Base-by-base conservation (phyloP, 2,888 invertebrate genomes). In the Deilephila porcellus region DNA sequence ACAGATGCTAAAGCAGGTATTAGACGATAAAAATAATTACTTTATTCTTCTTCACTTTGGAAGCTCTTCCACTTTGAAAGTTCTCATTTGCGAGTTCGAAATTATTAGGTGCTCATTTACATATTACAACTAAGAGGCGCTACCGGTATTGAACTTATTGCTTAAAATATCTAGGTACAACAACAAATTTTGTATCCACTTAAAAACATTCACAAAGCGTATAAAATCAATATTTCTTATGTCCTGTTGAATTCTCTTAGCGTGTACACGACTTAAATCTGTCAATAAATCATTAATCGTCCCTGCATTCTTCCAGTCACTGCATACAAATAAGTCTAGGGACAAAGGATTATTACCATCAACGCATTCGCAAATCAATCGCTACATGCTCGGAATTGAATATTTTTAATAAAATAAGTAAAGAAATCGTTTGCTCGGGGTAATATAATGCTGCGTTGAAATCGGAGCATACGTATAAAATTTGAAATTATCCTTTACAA, bases 241-340 rank as follows among this genome's bases (percentile, higher is more conserved):
- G 37, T 20, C 25, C 20, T 25, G 45, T 52, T 25, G 25, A 45
- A 45, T 45, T 67, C 52, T 52, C 25, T 67, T 67, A 14, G 52
- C 45, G 45, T 52, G 45, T 45, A 25, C 64, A 67, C 52, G 67
- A 52, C 29, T 17, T 74, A 60, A 75, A 74, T 25, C 52, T 71
- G 74, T 64, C 45, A 34, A 25, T 60, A 71, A 73, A 79, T 74
- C 64, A 71, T 70, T 72, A 60, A 76, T 70, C 72, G 76, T 72
- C 72, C 70, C 62, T 70, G 74, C 72, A 76, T 75, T 78, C 81
- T 75, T 79, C 74, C 74, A 72, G 77, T 73, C 63, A 70, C 64
- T 37, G 85, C 81, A 86, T 86, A 84, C 84, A 79, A 84, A 85
- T 79, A 67, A 78, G 76, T 64, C 14, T 72, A 59, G 60, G 75